Evolutionary conservation across 2,888 invertebrate species (phyloP).

Genomic region (Gonocerus acuteangulatus): DNA sequence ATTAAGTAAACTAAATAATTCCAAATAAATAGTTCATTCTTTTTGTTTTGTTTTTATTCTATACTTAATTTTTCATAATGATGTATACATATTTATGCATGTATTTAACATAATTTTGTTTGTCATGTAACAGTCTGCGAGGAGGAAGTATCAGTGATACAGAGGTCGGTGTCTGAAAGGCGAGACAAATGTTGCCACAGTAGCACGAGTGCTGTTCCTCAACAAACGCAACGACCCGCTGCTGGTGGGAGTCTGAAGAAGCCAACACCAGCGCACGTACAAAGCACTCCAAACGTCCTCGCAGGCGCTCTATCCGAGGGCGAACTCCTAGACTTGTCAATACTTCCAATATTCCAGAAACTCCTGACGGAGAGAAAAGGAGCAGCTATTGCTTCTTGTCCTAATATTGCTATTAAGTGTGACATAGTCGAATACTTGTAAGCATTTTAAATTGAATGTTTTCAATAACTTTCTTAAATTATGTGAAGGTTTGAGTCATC

Average conservation of each 20-base stretch:
- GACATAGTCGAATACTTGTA: slow-evolving; percentile 91
- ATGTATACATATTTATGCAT: no score
- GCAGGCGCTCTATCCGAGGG: slow-evolving; percentile 67
- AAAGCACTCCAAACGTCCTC: slow-evolving; percentile 51
- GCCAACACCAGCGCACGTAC: slow-evolving; percentile 48
- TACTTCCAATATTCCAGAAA: slow-evolving; percentile 85
- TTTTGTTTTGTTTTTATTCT: no score
- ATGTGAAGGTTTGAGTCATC: no score
- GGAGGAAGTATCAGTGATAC: slow-evolving; percentile 42
- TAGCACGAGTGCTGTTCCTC: slow-evolving; percentile 34
- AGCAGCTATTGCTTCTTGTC: slow-evolving; percentile 76
- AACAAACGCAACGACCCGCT: slow-evolving; percentile 36
- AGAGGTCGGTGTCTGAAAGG: slow-evolving; percentile 48
- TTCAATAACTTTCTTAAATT: background rate
- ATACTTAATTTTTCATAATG: no score
- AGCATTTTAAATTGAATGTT: slow-evolving; percentile 36
- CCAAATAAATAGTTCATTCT: no score
- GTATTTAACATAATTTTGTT: background rate
- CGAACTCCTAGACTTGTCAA: slow-evolving; percentile 74
- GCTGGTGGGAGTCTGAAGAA: slow-evolving; percentile 35
- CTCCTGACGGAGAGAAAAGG: slow-evolving; percentile 76
- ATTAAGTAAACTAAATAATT: no score
- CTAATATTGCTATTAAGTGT: slow-evolving; percentile 90
- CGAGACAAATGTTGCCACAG: slow-evolving; percentile 43
- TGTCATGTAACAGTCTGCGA: slow-evolving; percentile 33